Evolutionary conservation across 30 jellyfish, hydroid and myxozoan genomes (phyloP), one percentile per base, ranked within the genome.

Genomic region (Pelagia noctiluca): DNA sequence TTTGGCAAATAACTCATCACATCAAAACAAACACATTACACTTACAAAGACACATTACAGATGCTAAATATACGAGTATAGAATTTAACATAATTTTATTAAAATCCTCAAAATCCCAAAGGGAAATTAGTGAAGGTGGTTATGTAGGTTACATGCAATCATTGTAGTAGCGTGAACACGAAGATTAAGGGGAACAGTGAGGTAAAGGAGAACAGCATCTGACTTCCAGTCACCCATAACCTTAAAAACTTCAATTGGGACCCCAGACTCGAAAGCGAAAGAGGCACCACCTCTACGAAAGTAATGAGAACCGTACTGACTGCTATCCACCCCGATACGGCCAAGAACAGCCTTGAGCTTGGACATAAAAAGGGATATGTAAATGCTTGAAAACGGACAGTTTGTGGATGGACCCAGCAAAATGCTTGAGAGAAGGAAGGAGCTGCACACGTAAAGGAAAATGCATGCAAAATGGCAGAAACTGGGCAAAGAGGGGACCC

Each of bases 181-280:
- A 42, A 42, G 57, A 24, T 65, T 53, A 21, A 65, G 35, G 25
- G 78, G 78, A 2, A 65, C 78, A 31, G 78, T 65, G 50, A 64
- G 50, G 2, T 64, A n/a, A 64, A 64, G 49, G 50, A 64, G 50
- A n/a, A 64, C 78, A 21, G 78, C 78, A 64, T 64, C 13, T 12
- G 78, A 64, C 78, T 64, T 64, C 78, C 78, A 64, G 50, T 64
- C 78, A 64, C 78, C 78, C 50, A 64, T 19, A 64, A 64, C 34
- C 78, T 64, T 24, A 31, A 64, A 3, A 31, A 64, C 13, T 31
- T 0, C 78, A 64, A 64, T n/a, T 21, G 78, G 78, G 29, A 64
- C 22, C 22, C 78, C 78, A 64, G 78, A 25, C 57, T 65, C 50
- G 33, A 65, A 65, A 38, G 78, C 78, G 35, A 65, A 32, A 8